Evolutionary conservation across 2,113 vertebrate species (phyloP), one percentile per base, ranked within the genome.

Genomic region (Tamias sibiricus): DNA sequence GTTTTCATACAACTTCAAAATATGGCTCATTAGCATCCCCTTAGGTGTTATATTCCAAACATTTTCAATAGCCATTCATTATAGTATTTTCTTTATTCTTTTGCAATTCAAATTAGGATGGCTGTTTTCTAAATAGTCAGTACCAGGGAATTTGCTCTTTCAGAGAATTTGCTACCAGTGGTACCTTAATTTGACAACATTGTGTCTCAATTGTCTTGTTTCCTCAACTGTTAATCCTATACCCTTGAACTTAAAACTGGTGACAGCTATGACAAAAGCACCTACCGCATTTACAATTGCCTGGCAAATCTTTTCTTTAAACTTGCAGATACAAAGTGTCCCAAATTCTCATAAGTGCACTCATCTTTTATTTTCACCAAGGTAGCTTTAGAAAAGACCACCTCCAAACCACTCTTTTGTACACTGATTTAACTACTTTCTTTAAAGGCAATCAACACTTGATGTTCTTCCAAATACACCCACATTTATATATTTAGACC

Each of bases 81-180:
- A 17, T 0, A 37, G 37, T 52, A 57, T 71, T 91, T 91, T 96
- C 59, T 87, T 83, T 88, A 30, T 30, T 32, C 13, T 68, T 80
- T 91, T 69, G 42, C 24, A 84, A 76, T 88, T 16, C 35, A 79
- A 14, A 52, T 3, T 72, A n/a, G 95, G 30, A 28, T 54, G 69
- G 13, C 30, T 85, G 8, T 79, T 71, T 91, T 88, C 4, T 75
- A 87, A 85, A 80, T 94, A 81, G 30, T 80, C 87, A 35, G 4
- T 93, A 94, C 42, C 52, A 85, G 72, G 6, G 24, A 92, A 57
- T 87, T 84, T 94, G 57, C 9, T 62, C 22, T 81, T 76, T 82
- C 40, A 81, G 42, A 62, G 32, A 80, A 75, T 68, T 91, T 83
- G 42, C 20, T 69, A 42, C 40, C 75, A 28, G n/a, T 52, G 26